Base-by-base conservation (phyloP, 2,888 invertebrate genomes). In the Athetis lepigone region DNA sequence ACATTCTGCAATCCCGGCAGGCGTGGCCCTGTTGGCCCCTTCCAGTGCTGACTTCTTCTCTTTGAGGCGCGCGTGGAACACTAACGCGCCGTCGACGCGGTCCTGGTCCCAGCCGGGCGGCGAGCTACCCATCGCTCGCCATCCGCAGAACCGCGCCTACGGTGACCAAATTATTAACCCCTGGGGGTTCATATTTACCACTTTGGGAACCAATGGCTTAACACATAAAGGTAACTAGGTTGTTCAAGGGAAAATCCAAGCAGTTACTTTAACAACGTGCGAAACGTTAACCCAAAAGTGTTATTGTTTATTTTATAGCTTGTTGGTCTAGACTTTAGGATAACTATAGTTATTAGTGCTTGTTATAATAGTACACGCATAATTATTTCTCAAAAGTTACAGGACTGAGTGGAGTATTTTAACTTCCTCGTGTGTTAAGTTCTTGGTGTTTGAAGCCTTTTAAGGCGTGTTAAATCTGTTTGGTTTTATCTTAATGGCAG, bases 291-390 rank as follows among this genome's bases (percentile, higher is more conserved):
- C 72, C 72, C 56, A 47, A 65, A 69, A 52, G 25, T 65, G 72
- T 65, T 72, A 56, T 52, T 72, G 72, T 72, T 64, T 72, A 65
- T 42, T 52, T 65, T 49, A 65, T 7, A 19, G 27, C 16, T 11
- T 57, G 69, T 65, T 72, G 8, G 16, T 52, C 42, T 40, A 33
- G 33, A 33, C 33, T 13, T 8, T 33, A 51, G 50, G 55, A 57
- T 65, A 70, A 46, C 45, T 36, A 25, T 25, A 46, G 70, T 36
- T 19, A 40, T 37, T 19, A 57, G 27, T 27, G 33, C n/a, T 27
- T 70, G 63, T 50, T 62, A 62, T 62, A 63, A 50, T 36, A 62
- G 21, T 23, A 37, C 25, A 55, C 33, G 37, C 13, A 50, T 39
- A 25, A 70, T 18, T 27, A 42, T 54, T 45, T 27, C 21, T 19